phyloP scores from a whole-genome alignment of 2,888 invertebrate genomes.

The Tetragnatha montana region DNA sequence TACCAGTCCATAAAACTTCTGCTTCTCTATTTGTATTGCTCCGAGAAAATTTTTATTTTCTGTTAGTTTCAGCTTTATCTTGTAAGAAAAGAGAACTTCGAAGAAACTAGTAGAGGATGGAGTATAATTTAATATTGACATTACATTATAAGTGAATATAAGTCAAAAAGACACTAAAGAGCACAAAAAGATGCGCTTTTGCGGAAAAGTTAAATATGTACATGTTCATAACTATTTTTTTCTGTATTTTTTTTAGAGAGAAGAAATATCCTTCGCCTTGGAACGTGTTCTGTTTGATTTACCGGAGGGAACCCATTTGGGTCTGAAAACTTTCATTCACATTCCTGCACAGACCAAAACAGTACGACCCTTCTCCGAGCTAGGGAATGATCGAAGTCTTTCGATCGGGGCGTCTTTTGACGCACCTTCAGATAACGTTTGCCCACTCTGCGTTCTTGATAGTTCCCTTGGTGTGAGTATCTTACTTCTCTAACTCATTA shows the following conservation, averaged over 20 bases:
- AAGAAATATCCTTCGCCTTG: not conserved
- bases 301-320: conserved; percentile 12
- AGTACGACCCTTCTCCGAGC: not conserved
- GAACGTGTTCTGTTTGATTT: conserved; percentile 11
- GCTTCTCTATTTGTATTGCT: no score
- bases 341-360: not conserved
- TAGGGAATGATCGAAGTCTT: not conserved
- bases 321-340: not conserved
- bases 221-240: no score
- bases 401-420: not conserved
- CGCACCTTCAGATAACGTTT: not conserved
- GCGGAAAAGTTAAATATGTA: no score
- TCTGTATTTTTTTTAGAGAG: not conserved
- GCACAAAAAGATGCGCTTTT: no score
- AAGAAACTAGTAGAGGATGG: no score
- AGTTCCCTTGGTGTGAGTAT: conserved; percentile 26
- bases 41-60: no score
- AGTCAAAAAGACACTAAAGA: no score
- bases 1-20: no score
- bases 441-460: not conserved
- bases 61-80: no score
- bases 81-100: no score
- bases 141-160: no score
- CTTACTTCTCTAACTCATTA: not conserved
- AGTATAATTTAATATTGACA: no score